Percentiles rank a stretch among this genome's conserved stretches.
phyloP scores from a whole-genome alignment of 1,140 invertebrate species.

The Papilio polyxenes region DNA sequence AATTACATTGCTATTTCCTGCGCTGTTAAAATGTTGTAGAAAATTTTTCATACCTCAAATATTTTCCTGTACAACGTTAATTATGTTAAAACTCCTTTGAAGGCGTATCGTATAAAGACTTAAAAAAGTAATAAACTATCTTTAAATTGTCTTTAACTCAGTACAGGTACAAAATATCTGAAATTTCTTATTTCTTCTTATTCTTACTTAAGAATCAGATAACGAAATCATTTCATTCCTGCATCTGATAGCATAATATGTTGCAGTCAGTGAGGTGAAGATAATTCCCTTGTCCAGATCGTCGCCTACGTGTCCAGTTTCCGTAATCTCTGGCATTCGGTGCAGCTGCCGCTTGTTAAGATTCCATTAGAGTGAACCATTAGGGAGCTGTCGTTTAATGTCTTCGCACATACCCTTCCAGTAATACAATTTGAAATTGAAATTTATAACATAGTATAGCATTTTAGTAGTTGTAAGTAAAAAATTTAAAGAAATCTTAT shows the following conservation, averaged over 20 bases:
- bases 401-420: not conserved
- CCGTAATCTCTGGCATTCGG: not conserved
- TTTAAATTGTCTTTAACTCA: no score
- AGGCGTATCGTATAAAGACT: no score
- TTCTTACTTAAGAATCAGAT: not conserved
- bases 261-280: not conserved
- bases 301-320: constrained; percentile 14
- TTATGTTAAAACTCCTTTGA: no score
- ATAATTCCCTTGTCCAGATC: constrained; percentile 10
- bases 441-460: not conserved
- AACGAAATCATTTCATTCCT: not conserved
- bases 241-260: not conserved
- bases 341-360: constrained; percentile 12
- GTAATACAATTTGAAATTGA: not conserved
- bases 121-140: no score
- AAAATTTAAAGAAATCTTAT: no score
- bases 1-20: no score
- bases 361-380: not conserved
- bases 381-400: constrained; percentile 17
- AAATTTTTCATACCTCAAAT: no score
- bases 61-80: no score
- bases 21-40: no score
- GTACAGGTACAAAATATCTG: no score
- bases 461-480: no score
- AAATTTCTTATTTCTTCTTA: not conserved